Evolutionary conservation across 2,888 invertebrate genomes (phyloP).

Genomic region (Drosophila lacicola): DNA sequence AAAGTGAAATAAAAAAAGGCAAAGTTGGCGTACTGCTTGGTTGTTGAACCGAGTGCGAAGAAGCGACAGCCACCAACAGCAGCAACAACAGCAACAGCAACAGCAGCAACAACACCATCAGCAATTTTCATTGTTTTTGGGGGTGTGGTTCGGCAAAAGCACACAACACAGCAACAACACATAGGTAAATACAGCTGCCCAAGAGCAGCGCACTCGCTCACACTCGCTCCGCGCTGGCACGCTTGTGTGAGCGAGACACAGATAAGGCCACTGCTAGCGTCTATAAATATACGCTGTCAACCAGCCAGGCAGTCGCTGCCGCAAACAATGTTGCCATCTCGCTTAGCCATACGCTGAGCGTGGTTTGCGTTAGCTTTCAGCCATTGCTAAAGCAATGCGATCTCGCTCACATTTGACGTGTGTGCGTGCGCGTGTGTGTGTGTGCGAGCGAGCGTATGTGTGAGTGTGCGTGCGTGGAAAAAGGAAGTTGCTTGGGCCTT

Average conservation of each 20-base stretch:
- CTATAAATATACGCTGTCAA: conserved; percentile 30
- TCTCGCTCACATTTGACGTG: conserved; percentile 36
- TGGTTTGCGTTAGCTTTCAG: conserved; percentile 39
- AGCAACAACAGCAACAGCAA: not conserved
- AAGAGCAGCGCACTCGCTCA: conserved; percentile 47
- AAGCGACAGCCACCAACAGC: conserved; percentile 42
- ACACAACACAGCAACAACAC: conserved; percentile 65
- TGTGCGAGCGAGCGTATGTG: conserved; percentile 6
- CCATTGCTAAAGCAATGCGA: conserved; percentile 66
- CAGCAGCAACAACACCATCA: conserved; percentile 3
- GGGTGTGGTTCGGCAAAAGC: conserved; percentile 68
- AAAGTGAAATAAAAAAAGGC: conserved; percentile 25
- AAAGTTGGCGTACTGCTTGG: conserved; percentile 54
- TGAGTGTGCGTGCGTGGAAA: conserved; percentile 27
- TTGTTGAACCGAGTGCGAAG: conserved; percentile 57
- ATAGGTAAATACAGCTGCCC: conserved; percentile 75
- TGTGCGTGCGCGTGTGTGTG: not conserved
- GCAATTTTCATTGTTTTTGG: conserved; percentile 54
- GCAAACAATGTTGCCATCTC: conserved; percentile 21
- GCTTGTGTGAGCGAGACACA: conserved; percentile 29
- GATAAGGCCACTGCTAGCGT: conserved; percentile 12
- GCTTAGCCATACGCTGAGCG: not conserved
- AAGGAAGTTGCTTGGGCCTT: conserved; percentile 40
- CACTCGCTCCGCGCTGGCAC: conserved; percentile 9
- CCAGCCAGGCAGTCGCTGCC: conserved; percentile 46